Evolutionary conservation across 2,797 vertebrate species (phyloP).

Genomic region (Erethizon dorsatum): DNA sequence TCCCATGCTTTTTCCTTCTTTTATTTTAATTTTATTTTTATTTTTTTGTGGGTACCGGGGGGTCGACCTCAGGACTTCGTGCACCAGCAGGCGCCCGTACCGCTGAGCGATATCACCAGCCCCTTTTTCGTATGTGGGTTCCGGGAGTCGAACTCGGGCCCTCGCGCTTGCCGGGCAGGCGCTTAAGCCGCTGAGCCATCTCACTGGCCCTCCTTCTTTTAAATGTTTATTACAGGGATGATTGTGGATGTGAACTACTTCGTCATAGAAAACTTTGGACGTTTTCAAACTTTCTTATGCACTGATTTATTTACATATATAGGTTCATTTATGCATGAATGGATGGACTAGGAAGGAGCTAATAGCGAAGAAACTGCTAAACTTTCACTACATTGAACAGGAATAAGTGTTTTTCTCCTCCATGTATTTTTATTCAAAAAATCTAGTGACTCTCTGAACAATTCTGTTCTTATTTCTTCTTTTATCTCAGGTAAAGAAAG

Average conservation of each 20-base stretch:
- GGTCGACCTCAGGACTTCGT: too few relatives aligned
- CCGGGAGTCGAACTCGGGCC: too few relatives aligned
- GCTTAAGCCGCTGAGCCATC: background rate
- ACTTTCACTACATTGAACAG: background rate
- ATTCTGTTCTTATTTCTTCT: background rate
- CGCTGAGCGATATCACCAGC: too few relatives aligned
- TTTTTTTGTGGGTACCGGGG: too few relatives aligned
- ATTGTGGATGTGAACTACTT: slow-evolving; percentile 1
- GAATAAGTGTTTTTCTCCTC: background rate
- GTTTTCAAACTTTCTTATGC: background rate
- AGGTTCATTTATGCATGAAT: background rate
- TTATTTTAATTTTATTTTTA: too few relatives aligned
- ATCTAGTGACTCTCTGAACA: background rate
- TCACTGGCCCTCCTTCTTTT: background rate
- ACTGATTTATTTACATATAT: background rate
- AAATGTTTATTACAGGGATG: slow-evolving; percentile 12
- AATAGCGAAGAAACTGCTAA: slow-evolving; percentile 23
- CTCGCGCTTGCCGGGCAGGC: too few relatives aligned
- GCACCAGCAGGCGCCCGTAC: too few relatives aligned
- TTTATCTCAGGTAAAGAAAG: background rate
- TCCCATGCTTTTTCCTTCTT: background rate
- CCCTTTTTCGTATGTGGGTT: too few relatives aligned
- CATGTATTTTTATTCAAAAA: background rate
- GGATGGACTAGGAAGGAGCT: background rate
- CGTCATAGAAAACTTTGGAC: background rate